Evolutionary conservation across 2,797 vertebrate species (phyloP).

Genomic region (Coilia nasus): DNA sequence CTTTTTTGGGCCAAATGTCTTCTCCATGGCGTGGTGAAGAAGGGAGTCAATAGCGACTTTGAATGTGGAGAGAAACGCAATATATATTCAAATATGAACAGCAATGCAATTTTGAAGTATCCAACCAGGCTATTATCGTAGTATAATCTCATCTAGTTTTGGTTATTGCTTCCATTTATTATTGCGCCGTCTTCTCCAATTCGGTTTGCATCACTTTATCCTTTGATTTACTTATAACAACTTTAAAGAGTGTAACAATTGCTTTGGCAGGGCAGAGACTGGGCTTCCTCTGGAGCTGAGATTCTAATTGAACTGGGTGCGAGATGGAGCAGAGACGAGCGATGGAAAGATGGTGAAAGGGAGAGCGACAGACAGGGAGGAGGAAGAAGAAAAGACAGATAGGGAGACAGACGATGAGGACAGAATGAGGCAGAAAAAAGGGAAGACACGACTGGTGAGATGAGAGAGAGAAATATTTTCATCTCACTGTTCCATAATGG

Average conservation of each 20-base stretch:
- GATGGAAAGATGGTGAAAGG: not conserved
- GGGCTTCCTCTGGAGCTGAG: slow-evolving; percentile 23
- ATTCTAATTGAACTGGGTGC: slow-evolving; percentile 47
- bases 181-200: slow-evolving; percentile 40
- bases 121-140: slow-evolving; percentile 51
- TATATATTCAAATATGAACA: slow-evolving; percentile 59
- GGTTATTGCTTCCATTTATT: slow-evolving; percentile 59
- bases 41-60: slow-evolving; percentile 50
- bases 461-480: slow-evolving; percentile 41
- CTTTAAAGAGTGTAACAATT: slow-evolving; percentile 45
- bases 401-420: not conserved
- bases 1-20: slow-evolving; percentile 39
- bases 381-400: not conserved
- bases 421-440: not conserved
- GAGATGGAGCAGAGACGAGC: slow-evolving; percentile 30
- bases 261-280: slow-evolving; percentile 34
- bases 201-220: slow-evolving; percentile 38
- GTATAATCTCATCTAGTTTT: slow-evolving; percentile 57
- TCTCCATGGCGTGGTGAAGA: slow-evolving; percentile 40
- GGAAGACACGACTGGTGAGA: not conserved
- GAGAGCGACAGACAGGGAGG: not conserved
- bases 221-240: slow-evolving; percentile 49
- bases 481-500: slow-evolving; percentile 20
- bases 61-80: slow-evolving; percentile 49
- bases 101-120: slow-evolving; percentile 51